Conservation (phyloP, 2,888 invertebrate species). For the Gari tellinella region DNA sequence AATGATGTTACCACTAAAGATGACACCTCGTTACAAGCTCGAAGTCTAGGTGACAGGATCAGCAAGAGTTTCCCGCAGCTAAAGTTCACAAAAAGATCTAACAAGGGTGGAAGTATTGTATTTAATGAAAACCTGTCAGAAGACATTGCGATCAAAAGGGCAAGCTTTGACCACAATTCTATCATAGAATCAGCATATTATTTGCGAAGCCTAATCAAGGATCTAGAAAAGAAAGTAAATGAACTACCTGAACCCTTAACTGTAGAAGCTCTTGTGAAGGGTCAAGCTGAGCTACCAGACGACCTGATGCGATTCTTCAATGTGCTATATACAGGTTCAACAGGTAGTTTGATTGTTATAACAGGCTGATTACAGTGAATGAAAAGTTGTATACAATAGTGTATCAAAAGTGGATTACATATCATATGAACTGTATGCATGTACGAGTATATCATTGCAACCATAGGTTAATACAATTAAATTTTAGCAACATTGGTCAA, state of each 20-base stretch:
- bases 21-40: neutral
- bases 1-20: neutral
- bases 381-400: too few relatives aligned
- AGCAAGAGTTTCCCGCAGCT: neutral
- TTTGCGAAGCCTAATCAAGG: neutral
- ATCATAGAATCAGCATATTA: neutral
- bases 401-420: too few relatives aligned
- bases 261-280: neutral
- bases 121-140: neutral
- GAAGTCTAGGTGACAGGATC: too few relatives aligned
- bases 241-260: neutral
- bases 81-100: neutral
- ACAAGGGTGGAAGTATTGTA: too few relatives aligned
- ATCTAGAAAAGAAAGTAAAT: neutral
- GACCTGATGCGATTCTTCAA: neutral
- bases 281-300: neutral
- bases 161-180: slow-evolving; percentile 1
- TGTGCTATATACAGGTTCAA: neutral
- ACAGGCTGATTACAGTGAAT: too few relatives aligned
- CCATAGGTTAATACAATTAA: too few relatives aligned
- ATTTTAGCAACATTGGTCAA: too few relatives aligned
- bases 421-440: too few relatives aligned
- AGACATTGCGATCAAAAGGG: neutral
- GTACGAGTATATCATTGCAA: too few relatives aligned
- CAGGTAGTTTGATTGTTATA: too few relatives aligned